phyloP scores from a whole-genome alignment of 35 echinoderm and acorn worm genomes.

The Hemicentrotus pulcherrimus region DNA sequence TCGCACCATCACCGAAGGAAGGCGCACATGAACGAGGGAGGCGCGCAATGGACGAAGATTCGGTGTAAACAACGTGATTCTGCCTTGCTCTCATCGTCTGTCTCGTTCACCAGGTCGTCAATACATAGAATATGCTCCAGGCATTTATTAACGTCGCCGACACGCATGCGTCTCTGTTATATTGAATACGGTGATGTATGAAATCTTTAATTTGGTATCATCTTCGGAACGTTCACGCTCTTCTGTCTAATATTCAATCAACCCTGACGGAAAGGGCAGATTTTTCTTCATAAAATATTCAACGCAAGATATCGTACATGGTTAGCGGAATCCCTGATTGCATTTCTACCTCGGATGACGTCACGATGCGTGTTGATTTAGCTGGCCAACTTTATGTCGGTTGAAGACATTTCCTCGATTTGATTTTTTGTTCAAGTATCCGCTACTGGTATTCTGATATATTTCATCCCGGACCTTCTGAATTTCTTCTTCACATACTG shows the following conservation, averaged over 20 bases:
- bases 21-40: neutral
- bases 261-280: neutral
- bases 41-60: neutral
- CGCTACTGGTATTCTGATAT: too few relatives aligned
- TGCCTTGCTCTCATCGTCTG: neutral
- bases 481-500: too few relatives aligned
- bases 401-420: too few relatives aligned
- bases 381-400: too few relatives aligned
- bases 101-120: neutral
- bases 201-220: neutral
- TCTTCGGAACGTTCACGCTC: neutral
- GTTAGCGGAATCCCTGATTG: neutral
- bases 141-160: neutral
- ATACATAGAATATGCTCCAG: neutral
- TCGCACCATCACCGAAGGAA: neutral
- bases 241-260: neutral
- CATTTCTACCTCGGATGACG: neutral
- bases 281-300: conserved; percentile 15
- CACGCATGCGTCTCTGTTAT: neutral
- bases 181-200: neutral
- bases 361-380: neutral
- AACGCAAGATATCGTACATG: neutral
- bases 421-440: too few relatives aligned
- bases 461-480: too few relatives aligned
- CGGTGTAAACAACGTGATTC: neutral